Evolutionary conservation across 2,113 vertebrate species (phyloP).

Genomic region (Ammodytes marinus): DNA sequence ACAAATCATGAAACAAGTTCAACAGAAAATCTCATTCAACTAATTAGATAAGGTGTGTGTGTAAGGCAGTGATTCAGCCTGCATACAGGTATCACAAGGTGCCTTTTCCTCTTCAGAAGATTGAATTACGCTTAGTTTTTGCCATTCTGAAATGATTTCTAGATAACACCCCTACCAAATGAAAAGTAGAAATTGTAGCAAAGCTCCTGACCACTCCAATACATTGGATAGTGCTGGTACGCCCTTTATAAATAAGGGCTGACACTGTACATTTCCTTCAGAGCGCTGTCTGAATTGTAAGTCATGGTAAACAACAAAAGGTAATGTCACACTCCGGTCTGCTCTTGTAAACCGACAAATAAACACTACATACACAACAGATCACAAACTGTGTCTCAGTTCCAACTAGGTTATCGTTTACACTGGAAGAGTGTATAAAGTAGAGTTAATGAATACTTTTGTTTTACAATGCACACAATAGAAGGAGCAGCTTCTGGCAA

Average conservation of each 20-base stretch:
- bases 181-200: constrained; percentile 1
- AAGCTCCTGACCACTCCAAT: constrained; percentile 11
- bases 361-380: constrained; percentile 22
- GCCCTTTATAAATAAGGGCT: constrained; percentile 37
- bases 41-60: constrained; percentile 9
- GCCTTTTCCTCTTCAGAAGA: constrained; percentile 32
- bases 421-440: background rate
- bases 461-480: constrained; percentile 5
- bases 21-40: constrained; percentile 44
- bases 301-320: constrained; percentile 20
- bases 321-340: constrained; percentile 3
- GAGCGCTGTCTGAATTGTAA: constrained; percentile 34
- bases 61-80: constrained; percentile 52
- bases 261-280: constrained; percentile 23
- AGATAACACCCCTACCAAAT: background rate
- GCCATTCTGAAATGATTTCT: constrained; percentile 8
- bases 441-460: background rate
- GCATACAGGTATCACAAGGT: background rate
- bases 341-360: constrained; percentile 31
- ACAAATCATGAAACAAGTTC: background rate
- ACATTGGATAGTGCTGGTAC: constrained; percentile 34
- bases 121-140: constrained; percentile 50
- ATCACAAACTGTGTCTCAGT: constrained; percentile 14
- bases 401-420: background rate
- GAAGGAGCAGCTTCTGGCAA: background rate